phyloP scores from a whole-genome alignment of 2,797 vertebrate species.

The Gallirallus australis region DNA sequence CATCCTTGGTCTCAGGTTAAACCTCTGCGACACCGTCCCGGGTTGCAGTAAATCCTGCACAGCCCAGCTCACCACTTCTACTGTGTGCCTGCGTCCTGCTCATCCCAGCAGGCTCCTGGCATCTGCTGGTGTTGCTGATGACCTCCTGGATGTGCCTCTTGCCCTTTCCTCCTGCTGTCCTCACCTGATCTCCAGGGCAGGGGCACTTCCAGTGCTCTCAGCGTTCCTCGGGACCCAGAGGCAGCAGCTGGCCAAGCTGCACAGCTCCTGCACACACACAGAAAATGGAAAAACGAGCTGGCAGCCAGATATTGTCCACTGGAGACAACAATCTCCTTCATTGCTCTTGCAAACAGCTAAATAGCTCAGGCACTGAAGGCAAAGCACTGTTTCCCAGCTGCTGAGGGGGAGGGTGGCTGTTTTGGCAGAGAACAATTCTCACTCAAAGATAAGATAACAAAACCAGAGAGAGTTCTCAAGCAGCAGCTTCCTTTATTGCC shows the following conservation, averaged over 20 bases:
- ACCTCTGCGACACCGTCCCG: neutral
- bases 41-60: neutral
- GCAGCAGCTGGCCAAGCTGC: neutral
- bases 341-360: neutral
- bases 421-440: neutral
- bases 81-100: too few relatives aligned
- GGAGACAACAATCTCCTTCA: neutral
- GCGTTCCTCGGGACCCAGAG: rapidly evolving
- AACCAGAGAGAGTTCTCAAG: neutral
- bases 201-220: neutral
- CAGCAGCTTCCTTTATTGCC: constrained; percentile 12
- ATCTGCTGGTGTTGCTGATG: neutral
- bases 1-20: neutral
- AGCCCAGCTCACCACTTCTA: neutral
- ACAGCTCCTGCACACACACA: neutral
- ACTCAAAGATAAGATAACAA: neutral
- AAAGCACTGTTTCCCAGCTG: neutral
- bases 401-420: neutral
- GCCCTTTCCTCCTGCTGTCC: neutral
- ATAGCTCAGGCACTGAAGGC: neutral
- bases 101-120: neutral
- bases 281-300: neutral
- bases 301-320: neutral
- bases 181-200: neutral
- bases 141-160: neutral